These are phyloP conservation scores for Helarctos malayanus DNA, from an alignment of 2,797 vertebrate species.

Conservation along the genomic window DNA sequence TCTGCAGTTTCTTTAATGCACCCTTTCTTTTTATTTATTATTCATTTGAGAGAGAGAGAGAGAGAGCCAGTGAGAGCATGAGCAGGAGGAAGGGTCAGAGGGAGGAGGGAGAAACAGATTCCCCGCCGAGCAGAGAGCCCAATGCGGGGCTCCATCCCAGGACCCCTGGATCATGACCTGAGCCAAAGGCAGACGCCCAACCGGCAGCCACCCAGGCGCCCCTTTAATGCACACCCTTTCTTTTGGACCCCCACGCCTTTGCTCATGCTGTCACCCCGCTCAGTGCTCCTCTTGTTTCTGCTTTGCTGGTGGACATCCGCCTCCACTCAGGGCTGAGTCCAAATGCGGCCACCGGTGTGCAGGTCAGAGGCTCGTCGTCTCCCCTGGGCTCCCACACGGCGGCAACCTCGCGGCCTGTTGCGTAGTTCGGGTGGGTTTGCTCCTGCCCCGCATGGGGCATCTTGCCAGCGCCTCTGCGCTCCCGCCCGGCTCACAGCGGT, in stretches of 20 bases:
- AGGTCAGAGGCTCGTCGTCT: neutral
- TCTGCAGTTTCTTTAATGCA: neutral
- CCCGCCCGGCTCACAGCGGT: fast-evolving
- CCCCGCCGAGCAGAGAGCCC: neutral
- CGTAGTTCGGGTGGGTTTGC: neutral
- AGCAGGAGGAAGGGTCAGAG: neutral
- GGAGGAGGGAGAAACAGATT: neutral
- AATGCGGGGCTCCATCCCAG: neutral
- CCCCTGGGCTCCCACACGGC: neutral
- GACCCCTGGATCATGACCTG: neutral
- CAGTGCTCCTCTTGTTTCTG: neutral
- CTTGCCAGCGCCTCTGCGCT: neutral
- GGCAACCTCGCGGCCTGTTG: neutral
- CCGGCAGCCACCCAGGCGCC: neutral
- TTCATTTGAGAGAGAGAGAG: neutral
- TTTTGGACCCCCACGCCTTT: neutral
- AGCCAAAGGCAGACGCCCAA: neutral
- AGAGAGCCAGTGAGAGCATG: neutral
- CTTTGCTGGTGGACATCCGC: neutral
- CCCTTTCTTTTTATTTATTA: too few species aligned
- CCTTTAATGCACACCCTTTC: neutral
- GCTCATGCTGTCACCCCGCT: neutral
- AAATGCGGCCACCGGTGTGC: neutral
- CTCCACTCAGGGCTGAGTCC: neutral
- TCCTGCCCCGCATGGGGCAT: neutral